Evolutionary conservation across 2,888 invertebrate species (phyloP).

Genomic region (Pseudococcus longispinus): DNA sequence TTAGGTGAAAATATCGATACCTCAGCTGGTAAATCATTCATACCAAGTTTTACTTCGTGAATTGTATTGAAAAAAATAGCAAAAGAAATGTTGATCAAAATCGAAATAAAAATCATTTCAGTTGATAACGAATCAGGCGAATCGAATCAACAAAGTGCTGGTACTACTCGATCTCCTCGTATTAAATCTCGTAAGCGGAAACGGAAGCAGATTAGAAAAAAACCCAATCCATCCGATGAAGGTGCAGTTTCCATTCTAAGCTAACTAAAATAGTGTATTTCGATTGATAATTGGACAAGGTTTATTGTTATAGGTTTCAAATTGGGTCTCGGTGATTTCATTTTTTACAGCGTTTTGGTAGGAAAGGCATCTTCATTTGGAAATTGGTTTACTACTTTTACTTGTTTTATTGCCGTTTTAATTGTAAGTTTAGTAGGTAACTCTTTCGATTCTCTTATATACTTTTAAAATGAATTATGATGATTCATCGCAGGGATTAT

Average conservation of each 20-base stretch:
- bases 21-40: constrained; percentile 26
- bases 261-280: background rate
- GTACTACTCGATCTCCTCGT: background rate
- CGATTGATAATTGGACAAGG: background rate
- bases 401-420: constrained; percentile 98
- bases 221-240: no score
- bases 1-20: background rate
- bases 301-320: constrained; percentile 81
- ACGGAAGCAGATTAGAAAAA: no score
- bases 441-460: background rate
- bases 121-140: background rate
- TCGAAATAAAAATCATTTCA: background rate
- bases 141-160: background rate
- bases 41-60: no score
- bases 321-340: constrained; percentile 97
- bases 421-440: constrained; percentile 73
- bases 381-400: constrained; percentile 99
- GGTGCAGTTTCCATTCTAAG: no score
- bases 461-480: background rate
- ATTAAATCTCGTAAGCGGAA: no score
- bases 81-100: background rate
- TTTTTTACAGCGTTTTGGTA: constrained; percentile 98
- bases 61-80: background rate
- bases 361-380: constrained; percentile 99
- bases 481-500: constrained; percentile 79